Base-by-base conservation (phyloP, 2,888 invertebrate species). In the Harmothoe impar region DNA sequence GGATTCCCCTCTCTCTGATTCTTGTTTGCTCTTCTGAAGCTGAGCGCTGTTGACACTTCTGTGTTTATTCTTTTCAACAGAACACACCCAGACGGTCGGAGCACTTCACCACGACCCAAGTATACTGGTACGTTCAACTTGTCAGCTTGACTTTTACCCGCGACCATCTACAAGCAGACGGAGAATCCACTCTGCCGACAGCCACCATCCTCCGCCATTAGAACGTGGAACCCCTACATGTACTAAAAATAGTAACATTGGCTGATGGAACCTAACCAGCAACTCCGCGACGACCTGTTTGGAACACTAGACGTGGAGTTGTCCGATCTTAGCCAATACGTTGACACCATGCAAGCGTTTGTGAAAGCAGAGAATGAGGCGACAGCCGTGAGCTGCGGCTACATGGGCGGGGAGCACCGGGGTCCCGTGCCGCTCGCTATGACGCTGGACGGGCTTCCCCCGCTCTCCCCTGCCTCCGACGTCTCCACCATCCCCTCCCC, bases 181-280 rank as follows among this genome's bases (percentile, higher is more conserved):
- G 17, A 15, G 77, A n/a, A 25, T 15, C 81, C 33, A 33, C 33
- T 0, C 1, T 17, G 81, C 35, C 3, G 35, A 0, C 35, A 43
- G 31, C 77, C 29, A 31, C 62, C 33, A 43, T 31, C 52, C 23
- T n/a, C 52, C 86, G 81, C 78, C 90, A 78, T 56, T 81, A 33
- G n/a, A 88, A 43, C 23, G 68, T 77, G 77, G n/a, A 90, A 90
- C 35, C 81, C 90, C 77, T 62, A 77, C 90, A 10, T 51, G n/a
- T 31, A 29, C 89, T 89, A 89, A n/a, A 68, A 89, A 89, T 89
- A 89, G 89, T 62, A 62, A 68, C 90, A 81, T 35, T 81, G 81
- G 77, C 51, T 81, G 29, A 90, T 90, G 90, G 90, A 90, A 81
- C 84, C 84, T 54, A 78, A 90, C 90, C 90, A 90, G 81, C 90